These are phyloP conservation scores for Oryzias celebensis DNA, from an alignment of 2,113 vertebrate genomes.

Conservation along the genomic window DNA sequence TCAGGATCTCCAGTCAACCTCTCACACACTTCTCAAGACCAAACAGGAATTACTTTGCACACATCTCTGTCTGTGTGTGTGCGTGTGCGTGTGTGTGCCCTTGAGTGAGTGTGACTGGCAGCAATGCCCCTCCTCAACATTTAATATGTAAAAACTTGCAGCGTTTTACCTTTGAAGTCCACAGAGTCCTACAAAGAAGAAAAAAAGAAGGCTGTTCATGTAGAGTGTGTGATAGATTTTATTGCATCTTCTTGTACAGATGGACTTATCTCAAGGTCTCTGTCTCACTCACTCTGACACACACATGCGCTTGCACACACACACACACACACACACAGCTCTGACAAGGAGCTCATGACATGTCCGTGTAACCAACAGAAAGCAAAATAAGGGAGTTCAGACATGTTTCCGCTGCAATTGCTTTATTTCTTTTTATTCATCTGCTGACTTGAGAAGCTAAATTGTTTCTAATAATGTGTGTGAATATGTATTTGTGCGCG, in stretches of 20 bases:
- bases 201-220: neutral
- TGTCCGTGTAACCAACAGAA: constrained; percentile 31
- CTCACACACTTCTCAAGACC: constrained; percentile 18
- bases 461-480: no score
- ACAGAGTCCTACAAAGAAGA: constrained; percentile 23
- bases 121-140: neutral
- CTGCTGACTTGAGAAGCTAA: neutral
- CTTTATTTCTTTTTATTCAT: neutral
- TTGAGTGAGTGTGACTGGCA: neutral
- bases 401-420: constrained; percentile 2
- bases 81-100: neutral
- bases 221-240: constrained; percentile 18
- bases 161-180: constrained; percentile 33
- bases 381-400: constrained; percentile 1
- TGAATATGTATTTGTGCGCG: no score
- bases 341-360: neutral
- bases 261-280: constrained; percentile 59
- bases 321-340: neutral
- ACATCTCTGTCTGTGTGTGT: neutral
- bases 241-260: constrained; percentile 18
- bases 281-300: neutral
- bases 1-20: constrained; percentile 9
- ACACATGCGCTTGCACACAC: constrained; percentile 4
- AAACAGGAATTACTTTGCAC: constrained; percentile 21
- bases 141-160: neutral